phyloP scores from a whole-genome alignment of 2,113 vertebrate genomes.

The Aspiorhynchus laticeps region DNA sequence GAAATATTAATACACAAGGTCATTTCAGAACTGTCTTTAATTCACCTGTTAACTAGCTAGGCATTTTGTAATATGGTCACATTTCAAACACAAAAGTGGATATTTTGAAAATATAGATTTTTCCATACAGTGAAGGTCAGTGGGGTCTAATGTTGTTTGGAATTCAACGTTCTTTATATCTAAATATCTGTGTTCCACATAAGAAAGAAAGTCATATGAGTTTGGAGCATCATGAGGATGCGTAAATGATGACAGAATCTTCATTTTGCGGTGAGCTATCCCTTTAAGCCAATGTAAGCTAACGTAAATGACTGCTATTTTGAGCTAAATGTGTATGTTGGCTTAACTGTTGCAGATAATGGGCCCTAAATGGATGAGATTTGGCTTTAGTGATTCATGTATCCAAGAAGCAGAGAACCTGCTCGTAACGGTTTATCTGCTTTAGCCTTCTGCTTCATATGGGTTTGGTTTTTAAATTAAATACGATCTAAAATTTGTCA shows the following conservation, averaged over 20 bases:
- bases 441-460: conserved; percentile 26
- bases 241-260: not conserved
- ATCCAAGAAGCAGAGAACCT: conserved; percentile 33
- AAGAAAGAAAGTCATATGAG: not conserved
- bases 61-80: not conserved
- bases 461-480: conserved; percentile 34
- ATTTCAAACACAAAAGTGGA: not conserved
- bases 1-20: not conserved
- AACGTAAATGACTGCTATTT: not conserved
- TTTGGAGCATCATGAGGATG: not conserved
- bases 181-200: not conserved
- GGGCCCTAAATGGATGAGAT: conserved; percentile 12
- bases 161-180: not conserved
- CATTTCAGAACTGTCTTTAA: not conserved
- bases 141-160: not conserved
- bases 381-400: conserved; percentile 12
- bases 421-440: conserved; percentile 49
- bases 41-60: not conserved
- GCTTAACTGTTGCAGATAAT: conserved; percentile 23
- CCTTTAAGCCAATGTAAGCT: not conserved
- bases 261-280: not conserved
- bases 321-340: conserved; percentile 8
- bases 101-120: not conserved
- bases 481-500: conserved; percentile 24
- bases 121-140: not conserved